Base-by-base conservation (phyloP, 1,140 invertebrate genomes). In the Ostrea edulis region DNA sequence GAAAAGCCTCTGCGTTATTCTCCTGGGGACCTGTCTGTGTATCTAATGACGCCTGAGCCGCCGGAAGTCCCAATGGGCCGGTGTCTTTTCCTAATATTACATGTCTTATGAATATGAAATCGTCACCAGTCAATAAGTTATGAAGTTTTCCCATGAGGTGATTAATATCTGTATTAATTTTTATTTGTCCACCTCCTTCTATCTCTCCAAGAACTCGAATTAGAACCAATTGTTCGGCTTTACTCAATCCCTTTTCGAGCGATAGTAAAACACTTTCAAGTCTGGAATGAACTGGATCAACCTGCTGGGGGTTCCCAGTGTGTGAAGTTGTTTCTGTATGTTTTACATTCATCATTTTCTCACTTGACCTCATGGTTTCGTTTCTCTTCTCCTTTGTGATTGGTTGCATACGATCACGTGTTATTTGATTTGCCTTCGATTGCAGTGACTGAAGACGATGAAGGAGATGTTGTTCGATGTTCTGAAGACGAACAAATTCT, bases 401-500 rank as follows among this genome's bases (percentile, higher is more conserved):
- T 35, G 68, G 68, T 77, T 35, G 68, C 25, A 29, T 77, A 29
- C 68, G 68, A 17, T 77, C 68, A 25, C 25, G 68, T 77, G 68
- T 29, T 5, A 77, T 29, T 25, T 77, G 68, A 12, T 77, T 77
- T 14, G 29, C 22, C 25, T 35, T 77, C 8, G 22, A 11, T 35
- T 77, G 68, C 25, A 77, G 68, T 11, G 25, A 29, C 9, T 14
- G 68, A 9, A 22, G 29, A 14, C 68, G 22, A 29, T 77, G 22
- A 77, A 35, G 22, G 35, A 77, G 68, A 35, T 35, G 35, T 77
- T 25, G 68, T 14, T 77, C 68, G 22, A 77, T 77, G 25, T 77
- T 77, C 29, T 25, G 68, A 77, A 77, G 68, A 14, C 68, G 68
- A 77, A 35, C 14, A 77, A 77, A 25, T 77, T 77, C 68, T 14